Evolutionary conservation across 2,113 vertebrate species (phyloP).

Genomic region (Cariama cristata): DNA sequence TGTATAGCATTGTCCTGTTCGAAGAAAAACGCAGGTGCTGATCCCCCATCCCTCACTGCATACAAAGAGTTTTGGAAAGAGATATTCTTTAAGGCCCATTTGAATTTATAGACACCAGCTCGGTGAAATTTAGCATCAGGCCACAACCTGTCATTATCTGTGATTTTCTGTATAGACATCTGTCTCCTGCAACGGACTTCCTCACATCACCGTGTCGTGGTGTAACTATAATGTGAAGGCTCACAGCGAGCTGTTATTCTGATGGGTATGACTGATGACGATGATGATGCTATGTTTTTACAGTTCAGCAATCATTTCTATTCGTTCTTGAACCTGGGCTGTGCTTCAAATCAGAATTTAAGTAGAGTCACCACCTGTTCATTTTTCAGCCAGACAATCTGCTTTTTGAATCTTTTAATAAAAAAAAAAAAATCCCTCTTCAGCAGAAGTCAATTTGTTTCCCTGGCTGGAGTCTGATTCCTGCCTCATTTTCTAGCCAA

Average conservation of each 20-base stretch:
- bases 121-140: not conserved
- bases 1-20: not conserved
- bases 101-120: not conserved
- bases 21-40: not conserved
- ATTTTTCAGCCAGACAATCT: slow-evolving; percentile 57
- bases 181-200: not conserved
- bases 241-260: not conserved
- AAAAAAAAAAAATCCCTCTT: not conserved
- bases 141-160: not conserved
- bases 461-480: slow-evolving; percentile 1
- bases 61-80: not conserved
- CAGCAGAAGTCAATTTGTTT: slow-evolving; percentile 14
- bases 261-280: not conserved
- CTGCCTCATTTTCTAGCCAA: slow-evolving; percentile 4
- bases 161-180: not conserved
- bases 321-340: not conserved
- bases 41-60: not conserved
- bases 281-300: not conserved
- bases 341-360: slow-evolving; percentile 32
- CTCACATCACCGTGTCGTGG: not conserved
- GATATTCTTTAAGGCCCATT: not conserved
- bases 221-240: not conserved
- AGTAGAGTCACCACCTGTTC: slow-evolving; percentile 47
- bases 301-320: not conserved
- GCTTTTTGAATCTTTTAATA: slow-evolving; percentile 24